A percentile compares a stretch with the other conserved stretches of the same genome.
Conservation (phyloP, 2,113 vertebrate species). For the Sialia sialis region DNA sequence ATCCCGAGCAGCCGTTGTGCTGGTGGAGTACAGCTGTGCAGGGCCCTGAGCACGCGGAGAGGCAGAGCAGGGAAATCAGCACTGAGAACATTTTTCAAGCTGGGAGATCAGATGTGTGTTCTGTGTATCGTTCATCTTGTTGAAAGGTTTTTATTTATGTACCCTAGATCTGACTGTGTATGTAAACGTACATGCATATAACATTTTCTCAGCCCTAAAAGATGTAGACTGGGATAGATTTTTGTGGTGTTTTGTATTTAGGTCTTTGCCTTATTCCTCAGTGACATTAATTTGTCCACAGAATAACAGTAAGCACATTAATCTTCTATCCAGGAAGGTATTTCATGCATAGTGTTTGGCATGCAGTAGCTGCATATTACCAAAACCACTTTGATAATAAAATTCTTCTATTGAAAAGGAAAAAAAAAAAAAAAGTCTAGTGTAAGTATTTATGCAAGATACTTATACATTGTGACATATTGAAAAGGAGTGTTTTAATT, state of each 20-base stretch:
- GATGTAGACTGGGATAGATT: neutral
- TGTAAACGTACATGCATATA: neutral
- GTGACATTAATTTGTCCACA: neutral
- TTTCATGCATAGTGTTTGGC: neutral
- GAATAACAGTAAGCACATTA: neutral
- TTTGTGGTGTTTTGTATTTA: neutral
- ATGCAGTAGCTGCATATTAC: neutral
- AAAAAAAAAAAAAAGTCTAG: neutral
- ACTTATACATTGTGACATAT: neutral
- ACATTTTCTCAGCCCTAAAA: neutral
- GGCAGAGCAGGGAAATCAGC: neutral
- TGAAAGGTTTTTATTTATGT: neutral
- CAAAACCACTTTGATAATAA: neutral
- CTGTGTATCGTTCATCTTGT: neutral
- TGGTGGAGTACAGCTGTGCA: neutral
- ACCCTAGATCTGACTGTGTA: neutral
- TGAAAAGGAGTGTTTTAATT: neutral
- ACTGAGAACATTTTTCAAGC: neutral
- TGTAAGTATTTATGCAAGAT: neutral
- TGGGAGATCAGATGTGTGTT: neutral
- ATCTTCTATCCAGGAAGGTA: neutral
- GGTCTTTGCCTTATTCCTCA: neutral
- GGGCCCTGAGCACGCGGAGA: accelerated
- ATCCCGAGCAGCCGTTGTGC: neutral
- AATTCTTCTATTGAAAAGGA: neutral